Evolutionary conservation across 2,113 vertebrate genomes (phyloP).

Genomic region (Hyperopisus bebe): DNA sequence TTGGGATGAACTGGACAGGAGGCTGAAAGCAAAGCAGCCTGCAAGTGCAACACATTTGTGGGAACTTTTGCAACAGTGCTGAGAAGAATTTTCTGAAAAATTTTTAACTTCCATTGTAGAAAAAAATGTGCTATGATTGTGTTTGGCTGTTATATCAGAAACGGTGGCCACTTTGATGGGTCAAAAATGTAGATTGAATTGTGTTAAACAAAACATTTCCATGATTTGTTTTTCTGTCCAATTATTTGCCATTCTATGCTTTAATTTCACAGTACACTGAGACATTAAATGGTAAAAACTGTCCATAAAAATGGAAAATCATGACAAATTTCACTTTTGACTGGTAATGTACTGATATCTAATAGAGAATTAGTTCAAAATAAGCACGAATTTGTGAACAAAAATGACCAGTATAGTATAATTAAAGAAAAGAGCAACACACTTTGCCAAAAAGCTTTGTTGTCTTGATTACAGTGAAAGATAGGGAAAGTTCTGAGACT

Average conservation of each 20-base stretch:
- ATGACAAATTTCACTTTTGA: not conserved
- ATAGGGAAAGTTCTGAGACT: not conserved
- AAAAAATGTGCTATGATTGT: not conserved
- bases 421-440: not conserved
- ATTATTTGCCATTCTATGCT: not conserved
- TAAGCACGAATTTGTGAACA: not conserved
- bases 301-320: not conserved
- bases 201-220: not conserved
- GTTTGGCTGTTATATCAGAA: not conserved
- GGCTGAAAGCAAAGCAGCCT: not conserved
- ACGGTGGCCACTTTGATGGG: not conserved
- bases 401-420: not conserved
- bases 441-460: not conserved
- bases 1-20: not conserved
- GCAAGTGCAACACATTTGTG: not conserved
- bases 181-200: not conserved
- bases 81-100: not conserved
- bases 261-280: not conserved
- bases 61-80: not conserved
- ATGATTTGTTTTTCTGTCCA: not conserved
- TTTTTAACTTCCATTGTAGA: not conserved
- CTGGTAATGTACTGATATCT: not conserved
- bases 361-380: not conserved
- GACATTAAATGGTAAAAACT: not conserved
- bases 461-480: not conserved